These are phyloP conservation scores for Rhynchomys soricoides DNA, from an alignment of 2,113 vertebrate genomes.

Conservation along the genomic window DNA sequence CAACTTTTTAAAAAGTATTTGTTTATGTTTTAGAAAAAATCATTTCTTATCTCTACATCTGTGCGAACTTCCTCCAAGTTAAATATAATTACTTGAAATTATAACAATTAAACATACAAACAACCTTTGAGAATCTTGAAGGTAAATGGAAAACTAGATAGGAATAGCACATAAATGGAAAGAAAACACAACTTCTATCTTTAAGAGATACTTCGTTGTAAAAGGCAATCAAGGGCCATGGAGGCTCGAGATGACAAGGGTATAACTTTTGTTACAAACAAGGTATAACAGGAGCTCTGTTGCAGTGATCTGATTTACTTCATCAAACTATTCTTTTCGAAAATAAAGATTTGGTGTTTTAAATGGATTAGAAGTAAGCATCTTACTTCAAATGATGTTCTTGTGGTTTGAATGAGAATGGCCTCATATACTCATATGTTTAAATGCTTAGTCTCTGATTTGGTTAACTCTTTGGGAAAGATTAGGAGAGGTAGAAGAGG, in stretches of 20 bases:
- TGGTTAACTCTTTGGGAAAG: neutral
- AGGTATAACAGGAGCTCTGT: neutral
- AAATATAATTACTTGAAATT: neutral
- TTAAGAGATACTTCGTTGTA: neutral
- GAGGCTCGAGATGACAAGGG: neutral
- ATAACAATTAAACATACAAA: constrained; percentile 12
- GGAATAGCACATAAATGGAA: neutral
- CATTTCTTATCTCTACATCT: neutral
- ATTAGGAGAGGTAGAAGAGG: neutral
- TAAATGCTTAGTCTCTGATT: neutral
- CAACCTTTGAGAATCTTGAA: neutral
- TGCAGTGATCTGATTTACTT: neutral
- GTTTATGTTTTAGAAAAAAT: neutral
- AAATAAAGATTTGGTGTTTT: neutral
- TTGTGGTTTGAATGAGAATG: neutral
- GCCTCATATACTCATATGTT: neutral
- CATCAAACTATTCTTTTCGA: constrained; percentile 16
- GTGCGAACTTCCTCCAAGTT: neutral
- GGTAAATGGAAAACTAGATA: neutral
- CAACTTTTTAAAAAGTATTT: neutral
- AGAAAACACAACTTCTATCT: neutral
- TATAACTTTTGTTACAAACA: neutral
- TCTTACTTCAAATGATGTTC: neutral
- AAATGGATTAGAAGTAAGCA: constrained; percentile 33
- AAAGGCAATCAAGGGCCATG: neutral